Conservation (phyloP, 2,888 invertebrate species). For the Rotaria magnacalcarata region DNA sequence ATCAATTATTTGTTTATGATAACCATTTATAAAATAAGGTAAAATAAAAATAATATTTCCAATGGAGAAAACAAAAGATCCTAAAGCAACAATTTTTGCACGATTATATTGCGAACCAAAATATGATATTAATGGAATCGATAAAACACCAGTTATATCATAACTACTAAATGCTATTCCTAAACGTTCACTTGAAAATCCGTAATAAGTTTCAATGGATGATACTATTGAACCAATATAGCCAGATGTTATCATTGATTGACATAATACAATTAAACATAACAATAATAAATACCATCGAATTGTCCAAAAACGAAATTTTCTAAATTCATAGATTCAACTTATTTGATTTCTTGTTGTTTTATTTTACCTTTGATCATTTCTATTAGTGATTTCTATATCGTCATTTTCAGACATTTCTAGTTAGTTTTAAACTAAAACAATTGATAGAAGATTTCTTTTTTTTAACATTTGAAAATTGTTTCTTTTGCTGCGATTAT, state of each 20-base stretch:
- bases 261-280: slow-evolving; percentile 32
- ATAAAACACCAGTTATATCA: slow-evolving; percentile 38
- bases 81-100: slow-evolving; percentile 7
- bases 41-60: slow-evolving; percentile 41
- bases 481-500: too few relatives aligned
- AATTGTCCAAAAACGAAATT: not conserved
- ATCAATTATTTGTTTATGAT: not conserved
- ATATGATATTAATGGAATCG: slow-evolving; percentile 41
- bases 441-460: too few relatives aligned
- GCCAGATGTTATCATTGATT: slow-evolving; percentile 43
- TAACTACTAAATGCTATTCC: slow-evolving; percentile 36
- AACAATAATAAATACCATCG: not conserved
- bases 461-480: too few relatives aligned
- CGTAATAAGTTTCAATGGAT: slow-evolving; percentile 39
- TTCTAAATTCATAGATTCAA: too few relatives aligned
- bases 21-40: slow-evolving; percentile 42
- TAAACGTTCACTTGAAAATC: slow-evolving; percentile 35
- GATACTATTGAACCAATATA: slow-evolving; percentile 38
- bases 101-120: slow-evolving; percentile 40
- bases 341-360: too few relatives aligned
- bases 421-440: too few relatives aligned
- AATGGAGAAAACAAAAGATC: slow-evolving; percentile 36
- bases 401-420: too few relatives aligned
- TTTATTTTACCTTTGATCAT: too few relatives aligned
- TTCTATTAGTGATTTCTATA: too few relatives aligned